Percentiles rank a stretch among this genome's conserved stretches.
These are phyloP conservation scores for Tadarida brasiliensis DNA, from an alignment of 2,797 vertebrate genomes.

Conservation along the genomic window DNA sequence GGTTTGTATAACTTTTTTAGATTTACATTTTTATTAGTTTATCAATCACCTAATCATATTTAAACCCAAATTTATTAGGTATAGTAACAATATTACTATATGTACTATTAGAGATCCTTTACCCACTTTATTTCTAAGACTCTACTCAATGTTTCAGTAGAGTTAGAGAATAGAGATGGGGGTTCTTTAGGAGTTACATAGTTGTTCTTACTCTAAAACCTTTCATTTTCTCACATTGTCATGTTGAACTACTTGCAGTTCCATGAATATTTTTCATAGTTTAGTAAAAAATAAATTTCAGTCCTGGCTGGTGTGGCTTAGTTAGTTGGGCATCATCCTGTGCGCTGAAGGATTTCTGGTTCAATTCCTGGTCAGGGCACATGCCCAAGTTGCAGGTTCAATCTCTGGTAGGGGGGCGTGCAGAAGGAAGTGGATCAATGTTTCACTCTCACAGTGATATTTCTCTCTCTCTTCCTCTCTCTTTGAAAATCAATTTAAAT, in stretches of 20 bases:
- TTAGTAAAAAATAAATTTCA: constrained; percentile 29
- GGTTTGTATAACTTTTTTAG: constrained; percentile 23
- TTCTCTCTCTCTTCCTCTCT: background rate
- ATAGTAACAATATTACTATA: background rate
- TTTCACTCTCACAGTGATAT: background rate
- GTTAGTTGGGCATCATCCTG: too few species aligned
- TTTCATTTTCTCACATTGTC: background rate
- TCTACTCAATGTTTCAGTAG: background rate
- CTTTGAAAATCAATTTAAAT: background rate
- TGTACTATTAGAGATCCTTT: background rate
- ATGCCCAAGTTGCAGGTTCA: too few species aligned
- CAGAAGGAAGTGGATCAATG: background rate
- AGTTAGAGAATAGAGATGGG: background rate
- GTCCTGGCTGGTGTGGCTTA: too few species aligned
- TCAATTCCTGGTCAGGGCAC: too few species aligned
- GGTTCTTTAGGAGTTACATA: background rate
- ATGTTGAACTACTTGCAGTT: background rate
- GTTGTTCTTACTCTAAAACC: background rate
- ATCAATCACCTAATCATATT: constrained; percentile 4
- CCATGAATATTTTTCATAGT: background rate
- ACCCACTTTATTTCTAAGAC: background rate
- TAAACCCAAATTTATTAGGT: constrained; percentile 29
- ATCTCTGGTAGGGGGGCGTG: too few species aligned
- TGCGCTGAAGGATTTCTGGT: too few species aligned
- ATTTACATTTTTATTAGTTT: constrained; percentile 48